Conservation (phyloP, 2,797 vertebrate genomes). For the Rhincodon typus region DNA sequence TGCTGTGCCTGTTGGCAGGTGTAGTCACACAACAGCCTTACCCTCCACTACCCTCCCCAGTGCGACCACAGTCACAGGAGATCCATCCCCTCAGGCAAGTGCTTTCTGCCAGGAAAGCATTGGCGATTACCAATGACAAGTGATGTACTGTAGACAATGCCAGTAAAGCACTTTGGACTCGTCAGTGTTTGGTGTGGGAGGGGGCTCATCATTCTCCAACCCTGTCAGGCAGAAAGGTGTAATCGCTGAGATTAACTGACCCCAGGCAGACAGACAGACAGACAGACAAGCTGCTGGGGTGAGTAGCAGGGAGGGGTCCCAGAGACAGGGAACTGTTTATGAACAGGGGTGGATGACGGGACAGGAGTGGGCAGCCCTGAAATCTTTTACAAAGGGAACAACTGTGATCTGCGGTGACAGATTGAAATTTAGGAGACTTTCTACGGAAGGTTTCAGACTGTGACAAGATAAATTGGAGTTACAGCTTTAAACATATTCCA, state of each 20-base stretch:
- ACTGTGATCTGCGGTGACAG: not conserved
- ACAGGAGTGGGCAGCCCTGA: not conserved
- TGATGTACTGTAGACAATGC: slow-evolving; percentile 28
- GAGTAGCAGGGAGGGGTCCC: no score
- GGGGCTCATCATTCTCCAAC: not conserved
- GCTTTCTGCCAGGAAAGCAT: slow-evolving; percentile 35
- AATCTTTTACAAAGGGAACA: not conserved
- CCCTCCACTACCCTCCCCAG: not conserved
- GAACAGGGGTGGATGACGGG: not conserved
- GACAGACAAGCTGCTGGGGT: not conserved
- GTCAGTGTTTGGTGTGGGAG: not conserved
- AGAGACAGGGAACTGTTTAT: not conserved
- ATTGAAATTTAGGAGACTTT: slow-evolving; percentile 17
- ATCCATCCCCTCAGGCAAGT: not conserved
- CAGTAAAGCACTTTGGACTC: slow-evolving; percentile 37
- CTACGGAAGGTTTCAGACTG: not conserved
- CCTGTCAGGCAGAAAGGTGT: slow-evolving; percentile 1
- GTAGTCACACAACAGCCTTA: not conserved
- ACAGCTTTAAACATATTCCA: slow-evolving; percentile 33
- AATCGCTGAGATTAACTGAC: not conserved
- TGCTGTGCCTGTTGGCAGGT: not conserved
- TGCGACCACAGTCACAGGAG: slow-evolving; percentile 17
- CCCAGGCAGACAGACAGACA: not conserved
- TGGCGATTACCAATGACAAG: slow-evolving; percentile 35
- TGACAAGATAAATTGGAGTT: slow-evolving; percentile 31